Evolutionary conservation across 2,888 invertebrate genomes (phyloP).

Genomic region (Camptogramma bilineatum): DNA sequence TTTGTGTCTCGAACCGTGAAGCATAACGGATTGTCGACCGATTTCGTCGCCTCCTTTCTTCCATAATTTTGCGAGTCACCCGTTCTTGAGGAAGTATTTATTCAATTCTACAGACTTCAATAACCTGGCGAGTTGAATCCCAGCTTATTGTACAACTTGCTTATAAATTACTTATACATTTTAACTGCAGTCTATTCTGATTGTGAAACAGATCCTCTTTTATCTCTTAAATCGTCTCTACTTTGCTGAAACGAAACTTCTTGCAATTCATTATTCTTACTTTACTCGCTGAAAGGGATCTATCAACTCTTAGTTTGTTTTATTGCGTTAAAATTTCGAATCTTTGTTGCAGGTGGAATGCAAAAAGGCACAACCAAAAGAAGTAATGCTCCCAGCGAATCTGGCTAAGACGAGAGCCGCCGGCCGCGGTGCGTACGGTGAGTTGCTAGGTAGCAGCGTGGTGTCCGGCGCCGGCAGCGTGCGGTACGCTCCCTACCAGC

Average conservation of each 20-base stretch:
- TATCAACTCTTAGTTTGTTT: neutral
- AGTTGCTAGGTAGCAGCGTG: constrained; percentile 94
- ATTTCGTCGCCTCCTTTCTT: constrained; percentile 78
- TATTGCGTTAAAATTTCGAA: neutral
- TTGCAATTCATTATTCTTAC: constrained; percentile 8
- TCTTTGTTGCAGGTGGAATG: constrained; percentile 95
- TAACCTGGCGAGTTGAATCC: constrained; percentile 29
- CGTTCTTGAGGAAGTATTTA: constrained; percentile 66
- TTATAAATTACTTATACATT: constrained; percentile 45
- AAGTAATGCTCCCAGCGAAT: constrained; percentile 99
- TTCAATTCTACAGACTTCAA: constrained; percentile 63
- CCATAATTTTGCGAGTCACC: constrained; percentile 75
- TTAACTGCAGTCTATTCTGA: constrained; percentile 19
- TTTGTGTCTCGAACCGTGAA: constrained; percentile 80
- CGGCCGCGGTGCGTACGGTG: constrained; percentile 98
- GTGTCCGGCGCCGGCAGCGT: constrained; percentile 84
- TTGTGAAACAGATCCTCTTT: constrained; percentile 1
- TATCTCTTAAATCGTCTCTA: neutral
- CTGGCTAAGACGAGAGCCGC: constrained; percentile 98
- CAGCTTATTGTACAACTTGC: constrained; percentile 44
- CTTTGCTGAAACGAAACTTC: constrained; percentile 11
- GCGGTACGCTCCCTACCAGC: constrained; percentile 87
- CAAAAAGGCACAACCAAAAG: constrained; percentile 99
- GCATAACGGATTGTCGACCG: constrained; percentile 79
- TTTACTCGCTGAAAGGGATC: neutral